Conservation (phyloP, 2,797 vertebrate genomes). For the Propithecus perrieri region DNA sequence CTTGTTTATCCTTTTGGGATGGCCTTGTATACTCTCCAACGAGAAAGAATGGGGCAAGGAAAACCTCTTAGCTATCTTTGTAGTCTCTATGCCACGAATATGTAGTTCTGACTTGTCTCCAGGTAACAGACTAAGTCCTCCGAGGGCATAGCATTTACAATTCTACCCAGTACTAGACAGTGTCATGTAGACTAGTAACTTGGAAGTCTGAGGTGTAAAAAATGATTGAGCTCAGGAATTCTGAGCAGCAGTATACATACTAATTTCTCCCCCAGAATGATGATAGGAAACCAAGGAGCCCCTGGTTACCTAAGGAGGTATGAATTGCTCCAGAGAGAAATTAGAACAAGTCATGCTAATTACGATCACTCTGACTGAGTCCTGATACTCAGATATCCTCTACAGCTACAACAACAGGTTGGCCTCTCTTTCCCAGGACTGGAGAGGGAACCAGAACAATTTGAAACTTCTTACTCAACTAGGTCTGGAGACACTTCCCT, state of each 20-base stretch:
- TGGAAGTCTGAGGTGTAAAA: not conserved
- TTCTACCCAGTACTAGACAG: not conserved
- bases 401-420: constrained; percentile 19
- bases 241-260: not conserved
- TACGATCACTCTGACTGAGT: constrained; percentile 14
- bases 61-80: constrained; percentile 1
- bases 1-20: constrained; percentile 29
- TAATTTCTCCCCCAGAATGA: constrained; percentile 31
- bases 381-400: not conserved
- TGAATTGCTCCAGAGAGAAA: constrained; percentile 39
- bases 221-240: constrained; percentile 33
- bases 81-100: not conserved
- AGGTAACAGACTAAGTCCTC: constrained; percentile 34
- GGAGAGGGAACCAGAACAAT: constrained; percentile 36
- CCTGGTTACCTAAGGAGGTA: not conserved
- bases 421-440: not conserved
- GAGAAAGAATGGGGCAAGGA: constrained; percentile 36
- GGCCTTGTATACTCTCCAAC: not conserved
- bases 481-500: constrained; percentile 27
- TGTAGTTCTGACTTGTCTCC: not conserved
- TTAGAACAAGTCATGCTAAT: constrained; percentile 12
- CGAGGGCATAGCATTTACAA: not conserved
- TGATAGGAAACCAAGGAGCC: constrained; percentile 30
- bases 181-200: not conserved
- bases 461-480: constrained; percentile 54